phyloP scores from a whole-genome alignment of 2,888 invertebrate genomes.

The Drosophila suboccidentalis region DNA sequence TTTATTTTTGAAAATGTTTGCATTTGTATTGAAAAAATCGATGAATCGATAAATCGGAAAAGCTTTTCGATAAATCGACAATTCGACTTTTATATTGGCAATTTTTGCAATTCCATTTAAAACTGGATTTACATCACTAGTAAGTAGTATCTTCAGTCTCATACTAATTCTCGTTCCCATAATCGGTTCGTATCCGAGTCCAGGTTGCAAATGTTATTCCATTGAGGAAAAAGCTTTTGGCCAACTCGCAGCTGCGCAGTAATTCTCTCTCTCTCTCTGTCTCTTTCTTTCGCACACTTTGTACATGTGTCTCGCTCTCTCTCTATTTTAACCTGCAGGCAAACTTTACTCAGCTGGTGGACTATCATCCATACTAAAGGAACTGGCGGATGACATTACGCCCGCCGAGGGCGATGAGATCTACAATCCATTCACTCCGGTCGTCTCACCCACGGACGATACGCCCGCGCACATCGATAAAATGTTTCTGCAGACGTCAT shows the following conservation, averaged over 20 bases:
- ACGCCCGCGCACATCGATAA: conserved; percentile 85
- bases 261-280: conserved; percentile 8
- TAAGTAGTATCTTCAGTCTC: conserved; percentile 62
- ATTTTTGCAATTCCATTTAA: no score
- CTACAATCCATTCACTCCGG: conserved; percentile 86
- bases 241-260: conserved; percentile 51
- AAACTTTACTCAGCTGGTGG: conserved; percentile 85
- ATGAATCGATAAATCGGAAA: no score
- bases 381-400: conserved; percentile 85
- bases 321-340: conserved; percentile 64
- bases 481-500: conserved; percentile 86
- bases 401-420: conserved; percentile 85
- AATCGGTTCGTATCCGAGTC: neutral
- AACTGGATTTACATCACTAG: conserved; percentile 68
- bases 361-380: conserved; percentile 85
- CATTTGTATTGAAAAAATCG: no score
- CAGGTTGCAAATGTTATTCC: conserved; percentile 30
- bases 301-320: conserved; percentile 4
- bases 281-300: neutral
- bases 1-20: no score
- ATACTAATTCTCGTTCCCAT: conserved; percentile 1
- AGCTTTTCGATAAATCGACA: no score
- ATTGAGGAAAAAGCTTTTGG: conserved; percentile 60
- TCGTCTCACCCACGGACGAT: conserved; percentile 86
- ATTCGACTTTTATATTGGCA: no score